phyloP scores from a whole-genome alignment of 1,140 invertebrate species.

The Drosophila fuyamai region DNA sequence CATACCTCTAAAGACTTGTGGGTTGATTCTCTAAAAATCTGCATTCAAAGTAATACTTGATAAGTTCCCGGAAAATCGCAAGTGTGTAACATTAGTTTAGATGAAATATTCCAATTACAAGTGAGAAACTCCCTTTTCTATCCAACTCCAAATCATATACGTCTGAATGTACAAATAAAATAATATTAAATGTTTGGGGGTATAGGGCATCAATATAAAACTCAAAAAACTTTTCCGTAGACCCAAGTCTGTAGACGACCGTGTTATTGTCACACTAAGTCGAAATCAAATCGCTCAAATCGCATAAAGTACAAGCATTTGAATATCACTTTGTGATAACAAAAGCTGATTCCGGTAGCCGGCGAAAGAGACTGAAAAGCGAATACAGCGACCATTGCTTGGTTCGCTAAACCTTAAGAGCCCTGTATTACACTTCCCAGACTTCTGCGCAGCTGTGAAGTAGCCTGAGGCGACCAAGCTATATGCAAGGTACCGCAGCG shows the following conservation, averaged over 20 bases:
- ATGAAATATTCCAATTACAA: neutral
- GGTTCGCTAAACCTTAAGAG: conserved; percentile 23
- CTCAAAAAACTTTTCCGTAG: no score
- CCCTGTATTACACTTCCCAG: conserved; percentile 6
- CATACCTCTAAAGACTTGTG: no score
- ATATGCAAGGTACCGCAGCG: neutral
- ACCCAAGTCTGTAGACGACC: no score
- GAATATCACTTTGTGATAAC: conserved; percentile 43
- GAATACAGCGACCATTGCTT: conserved; percentile 24
- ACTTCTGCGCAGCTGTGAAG: neutral
- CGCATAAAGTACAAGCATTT: conserved; percentile 42
- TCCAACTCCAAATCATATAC: no score
- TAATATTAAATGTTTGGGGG: no score
- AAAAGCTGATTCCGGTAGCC: conserved; percentile 35
- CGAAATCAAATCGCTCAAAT: conserved; percentile 49
- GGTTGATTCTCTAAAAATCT: no score
- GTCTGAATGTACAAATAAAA: no score
- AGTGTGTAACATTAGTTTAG: neutral
- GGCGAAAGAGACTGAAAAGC: conserved; percentile 23
- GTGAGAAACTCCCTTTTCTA: neutral
- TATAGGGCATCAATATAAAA: no score
- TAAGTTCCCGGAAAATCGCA: no score
- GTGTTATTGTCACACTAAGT: conserved; percentile 28
- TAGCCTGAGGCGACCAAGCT: conserved; percentile 2
- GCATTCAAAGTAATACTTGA: no score